phyloP scores from a whole-genome alignment of 2,113 vertebrate species.

The Gallinago paraguaiae region DNA sequence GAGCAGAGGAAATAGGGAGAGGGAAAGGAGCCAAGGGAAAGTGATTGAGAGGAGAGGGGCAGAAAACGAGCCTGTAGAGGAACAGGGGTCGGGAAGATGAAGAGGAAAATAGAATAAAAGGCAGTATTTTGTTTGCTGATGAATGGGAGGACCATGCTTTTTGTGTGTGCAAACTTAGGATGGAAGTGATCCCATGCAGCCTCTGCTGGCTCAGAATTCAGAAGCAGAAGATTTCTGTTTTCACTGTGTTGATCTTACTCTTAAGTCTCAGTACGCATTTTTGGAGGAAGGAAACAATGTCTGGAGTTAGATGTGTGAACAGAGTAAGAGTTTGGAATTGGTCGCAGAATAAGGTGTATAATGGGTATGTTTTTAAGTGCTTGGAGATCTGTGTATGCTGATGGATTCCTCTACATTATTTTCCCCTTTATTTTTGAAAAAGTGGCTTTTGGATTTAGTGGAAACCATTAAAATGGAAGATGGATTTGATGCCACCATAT shows the following conservation, averaged over 20 bases:
- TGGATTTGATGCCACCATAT: background rate
- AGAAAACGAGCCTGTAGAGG: background rate
- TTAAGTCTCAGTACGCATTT: accelerated
- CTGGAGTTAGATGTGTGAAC: background rate
- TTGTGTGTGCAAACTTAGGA: background rate
- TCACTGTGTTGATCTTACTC: background rate
- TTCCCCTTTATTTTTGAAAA: background rate
- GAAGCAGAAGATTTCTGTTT: background rate
- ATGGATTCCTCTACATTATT: accelerated
- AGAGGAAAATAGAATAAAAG: background rate
- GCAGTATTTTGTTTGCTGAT: background rate
- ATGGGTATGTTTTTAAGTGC: background rate
- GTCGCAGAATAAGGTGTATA: background rate
- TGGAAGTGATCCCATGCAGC: background rate
- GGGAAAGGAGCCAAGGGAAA: background rate
- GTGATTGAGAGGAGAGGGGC: background rate
- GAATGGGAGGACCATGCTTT: background rate
- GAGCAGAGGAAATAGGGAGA: background rate
- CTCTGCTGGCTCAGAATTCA: background rate
- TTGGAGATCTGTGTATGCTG: background rate
- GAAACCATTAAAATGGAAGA: background rate
- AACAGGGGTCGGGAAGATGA: background rate
- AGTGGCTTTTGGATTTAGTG: background rate
- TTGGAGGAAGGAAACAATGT: background rate
- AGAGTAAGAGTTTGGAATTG: background rate